These are phyloP conservation scores for Myopa tessellatipennis DNA, from an alignment of 2,888 invertebrate genomes.

Conservation along the genomic window DNA sequence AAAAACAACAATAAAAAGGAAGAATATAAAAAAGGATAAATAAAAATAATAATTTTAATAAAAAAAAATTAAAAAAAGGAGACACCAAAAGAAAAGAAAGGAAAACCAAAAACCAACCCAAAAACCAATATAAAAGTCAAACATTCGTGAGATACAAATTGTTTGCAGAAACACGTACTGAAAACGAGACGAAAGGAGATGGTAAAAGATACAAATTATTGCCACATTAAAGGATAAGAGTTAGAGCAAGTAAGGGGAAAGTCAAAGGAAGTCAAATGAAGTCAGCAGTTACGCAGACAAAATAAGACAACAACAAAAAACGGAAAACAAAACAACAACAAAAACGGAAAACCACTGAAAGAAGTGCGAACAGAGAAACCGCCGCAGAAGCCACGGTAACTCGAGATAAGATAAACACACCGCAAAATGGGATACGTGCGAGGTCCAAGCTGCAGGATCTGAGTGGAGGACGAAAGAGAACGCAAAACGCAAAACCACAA, in stretches of 20 bases:
- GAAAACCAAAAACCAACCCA: constrained; percentile 14
- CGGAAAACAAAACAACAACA: constrained; percentile 16
- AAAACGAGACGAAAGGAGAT: constrained; percentile 1
- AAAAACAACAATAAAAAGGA: not conserved
- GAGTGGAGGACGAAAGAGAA: not conserved
- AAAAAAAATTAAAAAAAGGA: constrained; percentile 12
- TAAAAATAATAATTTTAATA: constrained; percentile 14
- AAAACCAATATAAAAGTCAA: constrained; percentile 28
- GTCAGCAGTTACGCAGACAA: not conserved
- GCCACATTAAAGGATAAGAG: not conserved
- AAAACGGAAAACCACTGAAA: not conserved
- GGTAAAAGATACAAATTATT: constrained; percentile 28
- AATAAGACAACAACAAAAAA: not conserved
- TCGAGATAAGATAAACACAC: constrained; percentile 35
- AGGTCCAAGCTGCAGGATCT: not conserved
- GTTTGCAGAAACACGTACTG: constrained; percentile 24
- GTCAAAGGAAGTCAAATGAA: no score
- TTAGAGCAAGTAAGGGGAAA: not conserved
- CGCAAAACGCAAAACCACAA: not conserved
- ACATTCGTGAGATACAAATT: constrained; percentile 19
- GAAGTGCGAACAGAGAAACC: constrained; percentile 20
- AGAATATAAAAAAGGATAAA: not conserved
- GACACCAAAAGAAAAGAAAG: constrained; percentile 11
- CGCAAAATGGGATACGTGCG: constrained; percentile 35
- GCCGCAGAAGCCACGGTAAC: constrained; percentile 22